phyloP scores from a whole-genome alignment of 2,888 invertebrate genomes.

The Hyppa rectilinea region DNA sequence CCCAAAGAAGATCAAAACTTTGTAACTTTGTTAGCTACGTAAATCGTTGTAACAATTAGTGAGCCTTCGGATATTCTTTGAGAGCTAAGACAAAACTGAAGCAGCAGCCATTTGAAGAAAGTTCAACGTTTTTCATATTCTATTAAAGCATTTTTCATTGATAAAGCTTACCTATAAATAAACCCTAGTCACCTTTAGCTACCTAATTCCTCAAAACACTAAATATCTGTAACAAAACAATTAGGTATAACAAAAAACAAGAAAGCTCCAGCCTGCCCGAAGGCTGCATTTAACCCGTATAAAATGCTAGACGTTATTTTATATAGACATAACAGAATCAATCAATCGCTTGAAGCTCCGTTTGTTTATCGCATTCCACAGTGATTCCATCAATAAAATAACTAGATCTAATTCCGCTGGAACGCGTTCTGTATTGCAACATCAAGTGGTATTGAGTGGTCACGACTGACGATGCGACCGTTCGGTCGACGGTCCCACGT shows the following conservation, averaged over 20 bases:
- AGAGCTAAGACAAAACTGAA: neutral
- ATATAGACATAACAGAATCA: conserved; percentile 12
- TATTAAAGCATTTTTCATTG: neutral
- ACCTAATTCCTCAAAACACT: neutral
- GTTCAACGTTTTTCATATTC: neutral
- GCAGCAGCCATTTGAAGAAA: neutral
- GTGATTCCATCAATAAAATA: conserved; percentile 55
- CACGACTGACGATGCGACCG: conserved; percentile 46
- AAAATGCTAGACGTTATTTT: conserved; percentile 17
- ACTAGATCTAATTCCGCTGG: conserved; percentile 68
- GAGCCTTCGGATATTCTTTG: neutral
- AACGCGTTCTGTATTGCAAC: conserved; percentile 70
- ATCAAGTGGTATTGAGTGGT: conserved; percentile 49
- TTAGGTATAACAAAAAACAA: neutral
- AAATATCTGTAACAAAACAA: neutral
- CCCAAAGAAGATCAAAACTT: neutral
- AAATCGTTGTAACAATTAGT: neutral
- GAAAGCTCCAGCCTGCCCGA: conserved; percentile 5
- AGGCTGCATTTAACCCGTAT: conserved; percentile 2
- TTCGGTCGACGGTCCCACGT: conserved; percentile 46
- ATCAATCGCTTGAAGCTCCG: conserved; percentile 24
- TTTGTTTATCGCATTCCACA: conserved; percentile 58
- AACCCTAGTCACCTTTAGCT: neutral
- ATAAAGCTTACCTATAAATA: neutral
- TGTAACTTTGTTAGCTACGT: too few species aligned